phyloP scores from a whole-genome alignment of 2,113 vertebrate genomes.

The Pteronura brasiliensis region DNA sequence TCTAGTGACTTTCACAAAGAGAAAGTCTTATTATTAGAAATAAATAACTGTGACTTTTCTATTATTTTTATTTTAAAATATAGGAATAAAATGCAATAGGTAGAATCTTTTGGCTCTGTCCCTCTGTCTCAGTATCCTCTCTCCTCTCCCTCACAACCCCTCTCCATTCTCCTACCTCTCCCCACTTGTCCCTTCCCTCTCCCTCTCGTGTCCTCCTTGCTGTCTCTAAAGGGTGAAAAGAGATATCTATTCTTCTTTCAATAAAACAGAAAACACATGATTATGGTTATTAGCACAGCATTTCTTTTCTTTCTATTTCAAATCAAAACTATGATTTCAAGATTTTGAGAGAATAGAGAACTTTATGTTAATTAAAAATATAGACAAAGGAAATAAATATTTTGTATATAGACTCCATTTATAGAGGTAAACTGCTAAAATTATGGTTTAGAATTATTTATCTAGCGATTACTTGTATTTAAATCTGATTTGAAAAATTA shows the following conservation, averaged over 20 bases:
- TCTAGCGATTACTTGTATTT: not conserved
- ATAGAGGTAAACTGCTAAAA: not conserved
- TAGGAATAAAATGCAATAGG: not conserved
- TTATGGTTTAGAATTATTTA: not conserved
- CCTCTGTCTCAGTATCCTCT: not conserved
- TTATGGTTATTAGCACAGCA: not conserved
- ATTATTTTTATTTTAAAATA: not conserved
- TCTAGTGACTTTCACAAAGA: not conserved
- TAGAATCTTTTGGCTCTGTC: not conserved
- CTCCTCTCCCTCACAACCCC: no score
- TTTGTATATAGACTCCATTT: not conserved
- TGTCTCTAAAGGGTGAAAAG: not conserved
- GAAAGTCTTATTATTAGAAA: not conserved
- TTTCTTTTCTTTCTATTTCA: not conserved
- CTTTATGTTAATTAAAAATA: not conserved
- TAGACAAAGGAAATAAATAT: not conserved
- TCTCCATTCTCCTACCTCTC: not conserved
- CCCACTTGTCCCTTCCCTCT: rapidly evolving
- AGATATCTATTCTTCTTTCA: not conserved
- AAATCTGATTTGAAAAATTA: not conserved
- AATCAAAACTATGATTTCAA: not conserved
- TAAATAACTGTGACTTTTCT: not conserved
- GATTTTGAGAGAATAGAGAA: not conserved
- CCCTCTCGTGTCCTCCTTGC: not conserved
- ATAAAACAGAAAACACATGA: not conserved